Evolutionary conservation across 2,113 vertebrate genomes (phyloP).

Genomic region (Propithecus coquereli): DNA sequence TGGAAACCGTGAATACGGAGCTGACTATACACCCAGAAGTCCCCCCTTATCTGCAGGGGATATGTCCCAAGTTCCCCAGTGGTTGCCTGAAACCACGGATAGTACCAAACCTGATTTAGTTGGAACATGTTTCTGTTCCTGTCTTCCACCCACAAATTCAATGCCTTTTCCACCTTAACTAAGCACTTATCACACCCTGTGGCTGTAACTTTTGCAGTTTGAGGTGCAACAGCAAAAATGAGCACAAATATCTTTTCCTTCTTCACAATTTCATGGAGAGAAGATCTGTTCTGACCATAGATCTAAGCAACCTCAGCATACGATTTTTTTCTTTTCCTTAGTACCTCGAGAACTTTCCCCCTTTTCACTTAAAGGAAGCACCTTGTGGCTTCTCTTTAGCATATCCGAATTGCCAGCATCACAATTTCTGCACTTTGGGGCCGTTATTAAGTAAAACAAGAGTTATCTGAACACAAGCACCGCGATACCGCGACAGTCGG

Average conservation of each 20-base stretch:
- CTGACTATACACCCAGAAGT: background rate
- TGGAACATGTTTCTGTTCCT: background rate
- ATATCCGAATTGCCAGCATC: background rate
- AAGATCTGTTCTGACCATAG: background rate
- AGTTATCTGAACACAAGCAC: background rate
- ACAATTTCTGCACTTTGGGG: background rate
- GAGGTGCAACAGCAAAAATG: background rate
- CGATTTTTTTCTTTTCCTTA: background rate
- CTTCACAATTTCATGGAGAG: background rate
- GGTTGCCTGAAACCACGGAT: background rate
- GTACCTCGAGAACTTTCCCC: background rate
- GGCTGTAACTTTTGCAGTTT: background rate
- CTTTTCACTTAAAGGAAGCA: background rate
- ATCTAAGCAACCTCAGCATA: background rate
- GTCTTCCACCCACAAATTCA: background rate
- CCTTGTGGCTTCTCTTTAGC: background rate
- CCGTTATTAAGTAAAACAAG: background rate
- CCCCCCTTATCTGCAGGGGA: background rate
- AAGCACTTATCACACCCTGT: background rate
- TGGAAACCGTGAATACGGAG: background rate
- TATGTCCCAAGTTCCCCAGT: background rate
- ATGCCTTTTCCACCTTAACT: background rate
- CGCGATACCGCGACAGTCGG: background rate
- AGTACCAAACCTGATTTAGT: too few species aligned
- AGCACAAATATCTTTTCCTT: background rate